phyloP scores from a whole-genome alignment of 2,888 invertebrate genomes.

The Drosophila anomelani region DNA sequence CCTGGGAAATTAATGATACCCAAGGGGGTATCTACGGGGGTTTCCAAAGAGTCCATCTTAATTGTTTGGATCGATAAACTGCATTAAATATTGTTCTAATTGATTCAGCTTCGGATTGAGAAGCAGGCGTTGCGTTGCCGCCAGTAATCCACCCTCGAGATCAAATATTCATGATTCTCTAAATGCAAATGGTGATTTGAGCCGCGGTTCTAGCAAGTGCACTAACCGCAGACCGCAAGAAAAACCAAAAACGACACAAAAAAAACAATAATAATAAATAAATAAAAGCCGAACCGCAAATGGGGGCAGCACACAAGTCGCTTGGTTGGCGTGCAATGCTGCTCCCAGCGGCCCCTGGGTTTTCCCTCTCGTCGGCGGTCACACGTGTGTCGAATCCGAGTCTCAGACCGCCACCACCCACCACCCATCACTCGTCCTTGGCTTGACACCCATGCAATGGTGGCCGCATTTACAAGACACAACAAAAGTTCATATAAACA shows the following conservation, averaged over 20 bases:
- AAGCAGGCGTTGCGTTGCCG: background rate
- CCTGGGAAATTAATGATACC: conserved; percentile 1
- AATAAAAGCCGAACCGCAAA: conserved; percentile 10
- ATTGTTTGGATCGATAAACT: conserved; percentile 24
- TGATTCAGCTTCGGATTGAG: conserved; percentile 3
- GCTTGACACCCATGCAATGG: conserved; percentile 8
- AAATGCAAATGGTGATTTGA: conserved; percentile 24
- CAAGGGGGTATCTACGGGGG: background rate
- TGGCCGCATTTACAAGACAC: background rate
- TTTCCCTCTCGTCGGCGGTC: background rate
- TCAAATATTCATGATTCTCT: conserved; percentile 27
- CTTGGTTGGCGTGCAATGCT: conserved; percentile 12
- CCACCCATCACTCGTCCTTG: background rate
- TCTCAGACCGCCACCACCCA: background rate
- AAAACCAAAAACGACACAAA: background rate
- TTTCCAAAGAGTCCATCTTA: background rate
- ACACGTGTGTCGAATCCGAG: conserved; percentile 5
- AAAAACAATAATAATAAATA: conserved; percentile 15
- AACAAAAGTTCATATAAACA: background rate
- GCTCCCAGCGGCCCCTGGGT: conserved; percentile 8
- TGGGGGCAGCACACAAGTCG: conserved; percentile 4
- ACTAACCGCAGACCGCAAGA: conserved; percentile 19
- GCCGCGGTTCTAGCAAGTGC: conserved; percentile 20
- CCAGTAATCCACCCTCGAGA: conserved; percentile 12
- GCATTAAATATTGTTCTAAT: conserved; percentile 16